Base-by-base conservation (phyloP, 2,888 invertebrate genomes). In the Druceiella hillmani region DNA sequence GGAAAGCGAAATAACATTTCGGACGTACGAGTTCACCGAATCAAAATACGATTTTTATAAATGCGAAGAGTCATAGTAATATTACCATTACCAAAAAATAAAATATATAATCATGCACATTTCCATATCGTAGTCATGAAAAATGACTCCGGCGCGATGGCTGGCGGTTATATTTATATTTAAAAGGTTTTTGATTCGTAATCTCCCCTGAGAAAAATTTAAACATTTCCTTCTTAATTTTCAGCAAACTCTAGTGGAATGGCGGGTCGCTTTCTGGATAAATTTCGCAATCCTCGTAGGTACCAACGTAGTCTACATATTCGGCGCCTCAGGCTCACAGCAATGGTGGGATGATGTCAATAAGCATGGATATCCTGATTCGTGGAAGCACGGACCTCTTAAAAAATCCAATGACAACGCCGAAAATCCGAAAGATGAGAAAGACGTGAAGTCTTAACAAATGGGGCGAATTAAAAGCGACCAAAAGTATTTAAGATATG, bases 221-320 rank as follows among this genome's bases (percentile, higher is more conserved):
- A n/a, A n/a, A n/a, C n/a, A n/a, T n/a, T n/a, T n/a, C n/a, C 22
- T 33, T 27, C 31, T 36, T 20, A 36, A 48, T 50, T 68, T 70
- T n/a, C 61, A 77, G 78, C 75, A 77, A 50, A 75, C 75, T 5
- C 47, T 79, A 36, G 52, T 50, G 1, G 75, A 83, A 59, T 87
- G 87, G 87, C 64, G 79, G 7, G 53, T 73, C 1, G 85, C 85
- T 0, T 86, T 87, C 55, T 84, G 84, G 80, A 81, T 85, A 25
- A 78, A 83, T 27, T 75, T 83, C 28, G 76, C 60, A 0, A 78
- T 84, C 1, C 71, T 85, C 32, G 57, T 78, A 1, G 58, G 75
- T 1, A 81, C 84, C 2, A 83, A 82, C 52, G 42, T 79, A 0
- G 61, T 85, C 1, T 87, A 81, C 57, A 59, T 77, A 3, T 45